These are phyloP conservation scores for Procambarus clarkii DNA, from an alignment of 1,140 invertebrate genomes.

Conservation along the genomic window DNA sequence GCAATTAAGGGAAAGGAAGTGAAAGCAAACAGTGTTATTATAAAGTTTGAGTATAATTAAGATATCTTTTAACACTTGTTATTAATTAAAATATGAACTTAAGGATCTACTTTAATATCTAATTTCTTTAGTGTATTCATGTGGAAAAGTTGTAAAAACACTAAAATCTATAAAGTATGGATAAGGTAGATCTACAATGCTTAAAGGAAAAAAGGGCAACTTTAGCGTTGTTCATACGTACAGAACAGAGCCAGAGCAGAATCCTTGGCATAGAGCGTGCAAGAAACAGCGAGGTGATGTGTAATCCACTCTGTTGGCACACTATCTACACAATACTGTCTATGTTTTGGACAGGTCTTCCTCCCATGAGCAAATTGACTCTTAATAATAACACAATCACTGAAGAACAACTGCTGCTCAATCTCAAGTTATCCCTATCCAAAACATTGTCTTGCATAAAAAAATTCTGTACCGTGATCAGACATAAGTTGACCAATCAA, in stretches of 20 bases:
- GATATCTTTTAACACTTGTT: not conserved
- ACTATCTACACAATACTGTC: slow-evolving; percentile 64
- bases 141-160: slow-evolving; percentile 32
- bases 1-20: slow-evolving; percentile 20
- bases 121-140: slow-evolving; percentile 24
- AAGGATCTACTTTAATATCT: slow-evolving; percentile 34
- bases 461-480: slow-evolving; percentile 47
- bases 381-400: not conserved
- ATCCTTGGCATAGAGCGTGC: slow-evolving; percentile 70
- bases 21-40: slow-evolving; percentile 10
- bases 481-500: slow-evolving; percentile 12
- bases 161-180: slow-evolving; percentile 39
- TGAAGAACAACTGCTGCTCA: not conserved
- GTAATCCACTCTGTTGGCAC: slow-evolving; percentile 62
- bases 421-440: slow-evolving; percentile 43
- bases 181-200: slow-evolving; percentile 48
- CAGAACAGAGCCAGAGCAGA: slow-evolving; percentile 71
- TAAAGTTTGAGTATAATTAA: slow-evolving; percentile 1
- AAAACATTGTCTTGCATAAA: slow-evolving; percentile 58
- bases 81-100: slow-evolving; percentile 14
- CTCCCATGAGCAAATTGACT: not conserved
- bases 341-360: slow-evolving; percentile 61
- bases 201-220: slow-evolving; percentile 63
- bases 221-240: slow-evolving; percentile 70
- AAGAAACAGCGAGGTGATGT: slow-evolving; percentile 69